phyloP scores from a whole-genome alignment of 2,888 invertebrate species.

The Deilephila porcellus region DNA sequence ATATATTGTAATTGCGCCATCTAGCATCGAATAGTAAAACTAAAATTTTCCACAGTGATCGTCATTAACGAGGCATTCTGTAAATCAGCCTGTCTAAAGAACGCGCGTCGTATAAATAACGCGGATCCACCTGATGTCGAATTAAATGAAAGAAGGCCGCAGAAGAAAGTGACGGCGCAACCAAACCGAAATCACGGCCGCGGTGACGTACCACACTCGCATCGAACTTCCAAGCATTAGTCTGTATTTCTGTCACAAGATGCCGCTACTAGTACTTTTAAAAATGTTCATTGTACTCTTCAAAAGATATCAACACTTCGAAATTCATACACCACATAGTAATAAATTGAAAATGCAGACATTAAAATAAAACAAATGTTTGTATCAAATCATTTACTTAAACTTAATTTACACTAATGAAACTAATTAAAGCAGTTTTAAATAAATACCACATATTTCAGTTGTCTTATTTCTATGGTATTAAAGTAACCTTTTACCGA shows the following conservation, averaged over 20 bases:
- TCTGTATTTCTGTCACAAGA: background rate
- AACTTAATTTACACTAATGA: slow-evolving; percentile 36
- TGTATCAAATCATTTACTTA: slow-evolving; percentile 45
- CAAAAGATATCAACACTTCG: background rate
- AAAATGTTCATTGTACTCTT: background rate
- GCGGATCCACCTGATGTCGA: slow-evolving; percentile 54
- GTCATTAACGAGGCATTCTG: slow-evolving; percentile 71
- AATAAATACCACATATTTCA: slow-evolving; percentile 60
- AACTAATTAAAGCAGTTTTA: slow-evolving; percentile 72
- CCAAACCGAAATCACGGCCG: slow-evolving; percentile 37
- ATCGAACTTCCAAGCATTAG: slow-evolving; percentile 32
- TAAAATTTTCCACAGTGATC: slow-evolving; percentile 54
- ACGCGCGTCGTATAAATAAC: slow-evolving; percentile 48
- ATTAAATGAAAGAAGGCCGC: slow-evolving; percentile 55
- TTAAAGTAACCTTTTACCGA: slow-evolving; percentile 34
- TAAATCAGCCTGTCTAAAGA: slow-evolving; percentile 61
- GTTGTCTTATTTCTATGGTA: slow-evolving; percentile 7
- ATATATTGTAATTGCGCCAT: slow-evolving; percentile 37
- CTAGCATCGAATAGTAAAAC: slow-evolving; percentile 33
- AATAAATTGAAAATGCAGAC: background rate
- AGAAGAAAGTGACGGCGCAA: slow-evolving; percentile 40
- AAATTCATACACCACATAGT: background rate
- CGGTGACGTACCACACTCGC: slow-evolving; percentile 37
- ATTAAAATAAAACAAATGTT: slow-evolving; percentile 32
- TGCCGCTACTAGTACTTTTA: slow-evolving; percentile 10